Evolutionary conservation across 2,113 vertebrate genomes (phyloP).

Genomic region (Proterorhinus semilunaris): DNA sequence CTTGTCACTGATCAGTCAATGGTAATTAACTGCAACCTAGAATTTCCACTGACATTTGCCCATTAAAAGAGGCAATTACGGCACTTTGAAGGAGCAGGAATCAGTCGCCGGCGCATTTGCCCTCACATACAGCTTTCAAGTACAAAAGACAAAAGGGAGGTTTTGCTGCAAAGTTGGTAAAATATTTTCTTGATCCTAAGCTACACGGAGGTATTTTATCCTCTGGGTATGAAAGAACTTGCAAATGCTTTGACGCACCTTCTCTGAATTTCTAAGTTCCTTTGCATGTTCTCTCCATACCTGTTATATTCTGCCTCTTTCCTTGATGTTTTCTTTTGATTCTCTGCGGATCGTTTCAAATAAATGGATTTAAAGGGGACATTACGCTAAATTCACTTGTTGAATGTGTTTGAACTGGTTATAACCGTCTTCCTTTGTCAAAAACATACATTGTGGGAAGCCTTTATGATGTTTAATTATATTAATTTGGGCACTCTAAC

Average conservation of each 20-base stretch:
- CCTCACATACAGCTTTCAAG: neutral
- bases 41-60: slow-evolving; percentile 46
- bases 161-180: slow-evolving; percentile 9
- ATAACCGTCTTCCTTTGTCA: no score
- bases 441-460: no score
- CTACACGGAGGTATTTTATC: slow-evolving; percentile 19
- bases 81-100: slow-evolving; percentile 19
- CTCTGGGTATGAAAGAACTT: neutral
- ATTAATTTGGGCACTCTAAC: no score
- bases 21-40: slow-evolving; percentile 55
- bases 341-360: neutral
- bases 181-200: slow-evolving; percentile 39
- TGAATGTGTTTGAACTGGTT: no score
- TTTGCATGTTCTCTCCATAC: slow-evolving; percentile 11
- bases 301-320: neutral
- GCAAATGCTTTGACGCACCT: slow-evolving; percentile 26
- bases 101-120: slow-evolving; percentile 14
- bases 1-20: slow-evolving; percentile 44
- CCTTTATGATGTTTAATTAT: no score
- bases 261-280: slow-evolving; percentile 3
- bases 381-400: no score
- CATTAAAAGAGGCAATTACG: slow-evolving; percentile 50
- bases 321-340: neutral
- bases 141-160: neutral
- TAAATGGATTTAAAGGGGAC: neutral